Percentiles rank a stretch among this genome's conserved stretches.
Evolutionary conservation across 2,113 vertebrate species (phyloP).

Genomic region (Vidua macroura): DNA sequence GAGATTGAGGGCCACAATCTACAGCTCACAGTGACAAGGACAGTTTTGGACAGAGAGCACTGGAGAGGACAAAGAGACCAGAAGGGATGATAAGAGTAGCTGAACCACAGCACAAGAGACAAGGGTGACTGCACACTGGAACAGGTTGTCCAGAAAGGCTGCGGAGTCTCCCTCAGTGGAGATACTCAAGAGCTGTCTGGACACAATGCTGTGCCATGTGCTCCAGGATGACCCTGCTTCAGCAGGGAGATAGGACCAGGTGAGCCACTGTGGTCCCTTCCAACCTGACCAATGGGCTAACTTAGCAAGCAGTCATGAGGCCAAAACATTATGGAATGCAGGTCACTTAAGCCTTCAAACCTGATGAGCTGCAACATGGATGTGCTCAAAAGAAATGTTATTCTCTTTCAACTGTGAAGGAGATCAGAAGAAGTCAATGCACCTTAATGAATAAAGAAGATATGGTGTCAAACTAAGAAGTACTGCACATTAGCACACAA

Average conservation of each 20-base stretch:
- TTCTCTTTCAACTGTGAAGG: background rate
- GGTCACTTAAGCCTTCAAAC: background rate
- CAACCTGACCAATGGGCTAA: background rate
- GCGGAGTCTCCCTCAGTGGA: background rate
- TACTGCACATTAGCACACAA: background rate
- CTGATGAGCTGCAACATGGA: background rate
- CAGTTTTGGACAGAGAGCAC: background rate
- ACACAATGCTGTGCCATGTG: background rate
- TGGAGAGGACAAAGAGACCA: background rate
- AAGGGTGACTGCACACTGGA: background rate
- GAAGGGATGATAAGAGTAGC: background rate
- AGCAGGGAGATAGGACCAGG: background rate
- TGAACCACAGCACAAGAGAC: background rate
- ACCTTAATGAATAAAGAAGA: background rate
- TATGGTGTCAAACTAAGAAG: background rate
- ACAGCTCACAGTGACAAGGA: background rate
- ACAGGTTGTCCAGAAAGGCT: background rate
- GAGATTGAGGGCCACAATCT: background rate
- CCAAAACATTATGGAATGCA: background rate
- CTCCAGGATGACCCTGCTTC: background rate
- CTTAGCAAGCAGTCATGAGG: background rate
- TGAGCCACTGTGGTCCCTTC: background rate
- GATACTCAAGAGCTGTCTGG: background rate
- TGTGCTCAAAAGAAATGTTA: conserved; percentile 16
- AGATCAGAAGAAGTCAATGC: background rate